phyloP scores from a whole-genome alignment of 1,140 invertebrate genomes.

The Drosophila tsacasi region DNA sequence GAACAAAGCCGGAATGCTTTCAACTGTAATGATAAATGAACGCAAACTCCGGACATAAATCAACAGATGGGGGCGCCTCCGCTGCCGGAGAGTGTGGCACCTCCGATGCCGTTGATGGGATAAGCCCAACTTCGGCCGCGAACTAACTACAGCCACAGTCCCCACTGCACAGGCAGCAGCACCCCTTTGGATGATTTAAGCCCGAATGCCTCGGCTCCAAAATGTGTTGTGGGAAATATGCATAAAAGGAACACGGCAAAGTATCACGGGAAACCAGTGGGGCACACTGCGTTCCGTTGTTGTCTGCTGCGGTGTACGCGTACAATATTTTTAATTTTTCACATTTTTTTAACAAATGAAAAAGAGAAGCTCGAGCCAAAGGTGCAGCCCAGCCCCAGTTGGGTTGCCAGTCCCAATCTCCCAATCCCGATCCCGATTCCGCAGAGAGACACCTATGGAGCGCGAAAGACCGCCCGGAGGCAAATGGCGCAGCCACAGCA shows the following conservation, averaged over 20 bases:
- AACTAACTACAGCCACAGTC: conserved; percentile 58
- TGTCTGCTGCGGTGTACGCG: conserved; percentile 44
- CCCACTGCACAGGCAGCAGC: not conserved
- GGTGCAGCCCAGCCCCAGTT: conserved; percentile 51
- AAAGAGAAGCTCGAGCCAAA: conserved; percentile 39
- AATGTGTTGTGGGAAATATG: conserved; percentile 82
- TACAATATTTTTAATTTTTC: conserved; percentile 80
- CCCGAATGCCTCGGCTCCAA: conserved; percentile 69
- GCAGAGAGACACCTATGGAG: conserved; percentile 50
- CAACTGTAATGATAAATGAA: conserved; percentile 83
- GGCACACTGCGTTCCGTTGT: conserved; percentile 22
- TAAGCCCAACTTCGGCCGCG: conserved; percentile 75
- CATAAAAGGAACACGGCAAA: conserved; percentile 74
- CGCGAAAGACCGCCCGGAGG: conserved; percentile 55
- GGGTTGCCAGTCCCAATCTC: conserved; percentile 12
- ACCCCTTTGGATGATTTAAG: conserved; percentile 69
- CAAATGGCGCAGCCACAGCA: conserved; percentile 50
- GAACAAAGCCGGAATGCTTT: conserved; percentile 79
- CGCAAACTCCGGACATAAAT: conserved; percentile 81
- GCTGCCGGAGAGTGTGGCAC: conserved; percentile 40
- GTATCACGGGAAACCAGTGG: conserved; percentile 27
- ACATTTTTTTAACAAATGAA: conserved; percentile 65
- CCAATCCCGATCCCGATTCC: conserved; percentile 8
- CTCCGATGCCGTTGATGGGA: conserved; percentile 73
- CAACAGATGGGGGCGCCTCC: conserved; percentile 33